A percentile compares a stretch with the other conserved stretches of the same genome.
These are phyloP conservation scores for Amorpha juglandis DNA, from an alignment of 2,888 invertebrate genomes.

Conservation along the genomic window DNA sequence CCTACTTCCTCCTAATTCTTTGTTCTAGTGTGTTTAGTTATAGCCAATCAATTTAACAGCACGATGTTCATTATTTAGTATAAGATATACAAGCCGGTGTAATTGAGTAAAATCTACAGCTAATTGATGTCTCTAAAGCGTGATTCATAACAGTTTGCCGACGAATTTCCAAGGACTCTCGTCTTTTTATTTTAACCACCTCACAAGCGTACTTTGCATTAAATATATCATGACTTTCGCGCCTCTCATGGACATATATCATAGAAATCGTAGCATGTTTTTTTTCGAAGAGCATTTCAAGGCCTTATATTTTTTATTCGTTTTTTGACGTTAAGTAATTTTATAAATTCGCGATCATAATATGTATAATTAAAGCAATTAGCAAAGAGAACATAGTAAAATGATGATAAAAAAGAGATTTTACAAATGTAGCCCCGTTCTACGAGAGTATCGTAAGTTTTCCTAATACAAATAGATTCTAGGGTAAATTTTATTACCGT, in stretches of 20 bases:
- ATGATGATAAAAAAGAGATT: too few species aligned
- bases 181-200: constrained; percentile 41
- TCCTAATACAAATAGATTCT: constrained; percentile 12
- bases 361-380: too few species aligned
- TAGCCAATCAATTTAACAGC: constrained; percentile 12
- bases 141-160: constrained; percentile 48
- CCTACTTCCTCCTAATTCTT: constrained; percentile 45
- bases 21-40: constrained; percentile 36
- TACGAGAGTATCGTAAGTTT: not conserved
- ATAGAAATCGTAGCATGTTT: too few species aligned
- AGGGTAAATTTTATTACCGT: constrained; percentile 20
- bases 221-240: constrained; percentile 29
- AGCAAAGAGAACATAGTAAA: too few species aligned
- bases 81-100: not conserved
- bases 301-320: too few species aligned
- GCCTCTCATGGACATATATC: not conserved
- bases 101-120: constrained; percentile 26
- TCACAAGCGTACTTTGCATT: constrained; percentile 40
- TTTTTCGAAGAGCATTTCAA: too few species aligned
- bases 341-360: too few species aligned
- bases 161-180: constrained; percentile 51
- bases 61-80: constrained; percentile 17
- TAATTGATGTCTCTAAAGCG: constrained; percentile 27
- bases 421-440: too few species aligned
- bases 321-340: too few species aligned